A percentile compares a stretch with the other conserved stretches of the same genome.
Conservation (phyloP, 2,888 invertebrate species). For the Iphiclides podalirius region DNA sequence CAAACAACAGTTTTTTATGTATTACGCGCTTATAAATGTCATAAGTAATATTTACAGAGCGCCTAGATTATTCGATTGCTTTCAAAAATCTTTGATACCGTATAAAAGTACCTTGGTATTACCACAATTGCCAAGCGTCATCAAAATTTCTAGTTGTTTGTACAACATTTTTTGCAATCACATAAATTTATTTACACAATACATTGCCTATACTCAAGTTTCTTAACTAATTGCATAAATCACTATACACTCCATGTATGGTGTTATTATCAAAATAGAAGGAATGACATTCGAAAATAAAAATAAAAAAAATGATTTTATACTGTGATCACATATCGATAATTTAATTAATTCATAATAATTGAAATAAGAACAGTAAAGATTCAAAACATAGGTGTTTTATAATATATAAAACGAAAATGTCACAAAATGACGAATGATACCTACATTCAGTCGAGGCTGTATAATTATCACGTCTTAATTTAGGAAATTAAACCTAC, state of each 20-base stretch:
- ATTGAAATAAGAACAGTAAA: constrained; percentile 7
- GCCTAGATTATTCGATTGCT: too few species aligned
- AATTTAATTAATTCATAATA: background rate
- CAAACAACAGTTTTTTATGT: constrained; percentile 3
- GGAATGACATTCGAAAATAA: background rate
- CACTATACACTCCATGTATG: constrained; percentile 3
- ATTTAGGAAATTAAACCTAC: constrained; percentile 37
- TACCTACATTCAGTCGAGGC: background rate
- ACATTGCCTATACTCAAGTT: constrained; percentile 7
- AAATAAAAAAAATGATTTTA: background rate
- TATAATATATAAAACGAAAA: background rate
- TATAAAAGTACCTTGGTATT: too few species aligned
- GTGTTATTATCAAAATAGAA: background rate
- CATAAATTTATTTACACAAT: constrained; percentile 15
- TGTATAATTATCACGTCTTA: constrained; percentile 10
- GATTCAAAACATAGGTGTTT: constrained; percentile 8
- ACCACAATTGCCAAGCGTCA: too few species aligned
- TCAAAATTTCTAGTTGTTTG: constrained; percentile 1
- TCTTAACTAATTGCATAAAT: background rate
- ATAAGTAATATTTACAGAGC: too few species aligned
- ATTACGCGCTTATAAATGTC: background rate
- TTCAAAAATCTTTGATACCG: too few species aligned
- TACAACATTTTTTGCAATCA: constrained; percentile 1
- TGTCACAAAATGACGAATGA: background rate
- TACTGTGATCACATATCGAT: constrained; percentile 11